Evolutionary conservation across 2,797 vertebrate genomes (phyloP).

Genomic region (Clarias fuscus): DNA sequence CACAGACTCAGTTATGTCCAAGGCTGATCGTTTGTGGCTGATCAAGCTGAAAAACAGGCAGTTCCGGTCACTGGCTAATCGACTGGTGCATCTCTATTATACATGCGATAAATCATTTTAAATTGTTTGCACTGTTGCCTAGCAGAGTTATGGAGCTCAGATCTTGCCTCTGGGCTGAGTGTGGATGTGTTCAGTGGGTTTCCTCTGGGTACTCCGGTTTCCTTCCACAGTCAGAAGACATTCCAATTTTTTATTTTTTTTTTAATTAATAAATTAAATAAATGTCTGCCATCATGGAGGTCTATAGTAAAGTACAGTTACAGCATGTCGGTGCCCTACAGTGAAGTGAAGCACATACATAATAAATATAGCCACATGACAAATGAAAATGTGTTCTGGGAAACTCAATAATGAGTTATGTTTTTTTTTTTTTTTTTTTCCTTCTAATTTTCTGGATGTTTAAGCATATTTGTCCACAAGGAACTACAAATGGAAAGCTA

Average conservation of each 20-base stretch:
- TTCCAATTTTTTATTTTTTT: neutral
- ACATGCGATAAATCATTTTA: no score
- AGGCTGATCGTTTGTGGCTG: no score
- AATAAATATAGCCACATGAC: neutral
- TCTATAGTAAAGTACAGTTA: neutral
- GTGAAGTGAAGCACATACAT: neutral
- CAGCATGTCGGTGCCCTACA: neutral
- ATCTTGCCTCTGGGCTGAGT: no score
- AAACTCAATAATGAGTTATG: neutral
- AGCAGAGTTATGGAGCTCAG: no score
- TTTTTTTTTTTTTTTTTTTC: neutral
- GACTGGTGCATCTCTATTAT: no score
- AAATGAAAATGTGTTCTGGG: neutral
- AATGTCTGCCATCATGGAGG: neutral
- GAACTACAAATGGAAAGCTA: neutral
- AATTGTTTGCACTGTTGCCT: no score
- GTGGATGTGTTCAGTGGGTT: no score
- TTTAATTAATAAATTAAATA: neutral
- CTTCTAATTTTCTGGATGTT: neutral
- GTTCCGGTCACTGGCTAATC: no score
- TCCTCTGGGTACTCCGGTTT: no score
- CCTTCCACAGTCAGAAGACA: neutral
- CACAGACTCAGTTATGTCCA: no score
- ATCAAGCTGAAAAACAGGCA: no score
- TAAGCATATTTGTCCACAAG: neutral